Conservation (phyloP, 2,888 invertebrate species). For the Drosophila hamatofila region DNA sequence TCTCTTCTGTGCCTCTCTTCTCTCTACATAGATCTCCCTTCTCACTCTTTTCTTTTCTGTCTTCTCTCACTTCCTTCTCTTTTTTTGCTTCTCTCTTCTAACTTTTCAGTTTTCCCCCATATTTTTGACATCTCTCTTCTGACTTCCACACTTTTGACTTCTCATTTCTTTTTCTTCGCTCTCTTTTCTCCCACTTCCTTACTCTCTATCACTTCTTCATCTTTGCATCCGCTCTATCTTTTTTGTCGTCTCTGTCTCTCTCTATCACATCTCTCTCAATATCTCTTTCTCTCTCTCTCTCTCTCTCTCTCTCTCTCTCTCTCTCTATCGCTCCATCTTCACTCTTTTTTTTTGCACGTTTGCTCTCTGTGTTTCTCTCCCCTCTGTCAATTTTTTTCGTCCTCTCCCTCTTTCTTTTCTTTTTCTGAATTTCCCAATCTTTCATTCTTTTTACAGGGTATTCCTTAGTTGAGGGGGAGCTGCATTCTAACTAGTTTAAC, state of each 20-base stretch:
- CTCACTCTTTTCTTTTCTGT: neutral
- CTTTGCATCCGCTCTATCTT: no score
- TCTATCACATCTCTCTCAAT: no score
- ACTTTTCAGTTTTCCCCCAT: no score
- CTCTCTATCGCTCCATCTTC: neutral
- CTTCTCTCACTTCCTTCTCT: neutral
- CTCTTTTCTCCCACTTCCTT: no score
- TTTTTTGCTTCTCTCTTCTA: neutral
- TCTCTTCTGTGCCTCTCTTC: no score
- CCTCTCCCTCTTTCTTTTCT: neutral
- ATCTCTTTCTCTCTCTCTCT: neutral
- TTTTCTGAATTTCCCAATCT: neutral
- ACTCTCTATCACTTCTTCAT: no score
- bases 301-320: neutral
- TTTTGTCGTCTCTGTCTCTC: no score
- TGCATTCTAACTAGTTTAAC: conserved; percentile 36
- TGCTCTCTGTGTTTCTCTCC: no score
- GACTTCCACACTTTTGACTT: neutral
- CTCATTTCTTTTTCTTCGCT: neutral
- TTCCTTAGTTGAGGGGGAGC: neutral
- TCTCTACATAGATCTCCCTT: no score
- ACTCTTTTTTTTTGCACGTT: no score
- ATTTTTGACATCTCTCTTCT: no score
- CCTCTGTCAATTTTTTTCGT: no score
- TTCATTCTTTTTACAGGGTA: conserved; percentile 6